These are phyloP conservation scores for Plotosus lineatus DNA, from an alignment of 2,113 vertebrate species.

Conservation along the genomic window DNA sequence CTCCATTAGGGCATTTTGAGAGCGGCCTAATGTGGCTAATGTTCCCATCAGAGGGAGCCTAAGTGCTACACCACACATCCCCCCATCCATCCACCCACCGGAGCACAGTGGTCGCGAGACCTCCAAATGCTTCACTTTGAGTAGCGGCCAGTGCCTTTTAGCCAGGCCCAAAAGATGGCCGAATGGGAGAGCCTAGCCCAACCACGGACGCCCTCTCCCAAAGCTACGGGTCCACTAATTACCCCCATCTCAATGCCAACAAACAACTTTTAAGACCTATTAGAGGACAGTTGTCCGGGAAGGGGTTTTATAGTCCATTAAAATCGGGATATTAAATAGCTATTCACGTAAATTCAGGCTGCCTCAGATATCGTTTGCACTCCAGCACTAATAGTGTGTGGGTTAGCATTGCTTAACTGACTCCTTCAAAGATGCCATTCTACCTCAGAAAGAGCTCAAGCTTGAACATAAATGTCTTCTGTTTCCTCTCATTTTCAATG, in stretches of 20 bases:
- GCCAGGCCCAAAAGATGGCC: constrained; percentile 58
- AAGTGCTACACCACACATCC: constrained; percentile 62
- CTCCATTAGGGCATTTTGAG: constrained; percentile 63
- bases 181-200: constrained; percentile 51
- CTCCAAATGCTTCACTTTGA: constrained; percentile 56
- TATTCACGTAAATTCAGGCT: constrained; percentile 57
- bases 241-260: constrained; percentile 58
- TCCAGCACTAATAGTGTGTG: constrained; percentile 51
- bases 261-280: constrained; percentile 63
- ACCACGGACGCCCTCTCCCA: constrained; percentile 55
- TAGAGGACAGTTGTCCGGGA: constrained; percentile 60
- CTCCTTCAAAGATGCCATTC: constrained; percentile 47
- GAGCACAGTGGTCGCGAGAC: constrained; percentile 55
- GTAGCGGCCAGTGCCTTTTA: constrained; percentile 60
- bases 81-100: constrained; percentile 43
- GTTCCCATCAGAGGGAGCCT: constrained; percentile 59
- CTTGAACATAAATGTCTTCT: constrained; percentile 39
- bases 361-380: constrained; percentile 52
- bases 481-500: constrained; percentile 45
- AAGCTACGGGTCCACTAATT: constrained; percentile 60
- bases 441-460: constrained; percentile 48
- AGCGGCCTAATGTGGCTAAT: constrained; percentile 61
- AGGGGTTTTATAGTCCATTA: constrained; percentile 61
- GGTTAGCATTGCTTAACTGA: constrained; percentile 49
- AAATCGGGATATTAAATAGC: constrained; percentile 58